Conservation (phyloP, 2,113 vertebrate genomes). For the Eleginops maclovinus region DNA sequence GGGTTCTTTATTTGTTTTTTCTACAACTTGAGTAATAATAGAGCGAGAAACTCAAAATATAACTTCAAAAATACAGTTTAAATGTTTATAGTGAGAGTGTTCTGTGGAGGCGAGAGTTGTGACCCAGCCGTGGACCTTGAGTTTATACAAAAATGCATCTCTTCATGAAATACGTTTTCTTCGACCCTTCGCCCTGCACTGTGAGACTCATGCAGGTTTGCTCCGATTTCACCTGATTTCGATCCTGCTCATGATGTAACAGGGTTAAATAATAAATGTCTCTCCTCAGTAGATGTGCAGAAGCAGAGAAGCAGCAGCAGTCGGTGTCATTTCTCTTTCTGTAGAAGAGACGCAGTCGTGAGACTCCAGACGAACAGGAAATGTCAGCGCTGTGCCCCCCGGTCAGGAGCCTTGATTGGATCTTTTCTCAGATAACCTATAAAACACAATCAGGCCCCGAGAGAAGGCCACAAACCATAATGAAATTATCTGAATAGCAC, state of each 20-base stretch:
- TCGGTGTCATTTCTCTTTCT: slow-evolving; percentile 1
- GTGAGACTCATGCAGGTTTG: background rate
- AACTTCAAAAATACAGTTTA: no score
- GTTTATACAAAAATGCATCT: no score
- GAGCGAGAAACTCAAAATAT: no score
- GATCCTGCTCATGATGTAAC: slow-evolving; percentile 2
- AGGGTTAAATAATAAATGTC: slow-evolving; percentile 28
- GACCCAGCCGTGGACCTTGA: background rate
- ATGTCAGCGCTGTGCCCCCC: slow-evolving; percentile 57
- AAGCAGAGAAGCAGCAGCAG: slow-evolving; percentile 18
- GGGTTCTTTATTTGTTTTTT: background rate
- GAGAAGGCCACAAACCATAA: slow-evolving; percentile 46
- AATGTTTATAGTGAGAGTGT: background rate
- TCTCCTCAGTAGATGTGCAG: slow-evolving; percentile 9
- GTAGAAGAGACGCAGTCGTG: no score
- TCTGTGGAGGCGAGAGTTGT: background rate
- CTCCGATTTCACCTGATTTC: background rate
- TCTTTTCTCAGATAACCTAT: slow-evolving; percentile 60
- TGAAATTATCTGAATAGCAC: slow-evolving; percentile 48
- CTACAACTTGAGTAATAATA: background rate
- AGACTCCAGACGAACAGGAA: slow-evolving; percentile 59
- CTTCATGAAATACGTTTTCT: no score
- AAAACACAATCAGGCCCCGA: slow-evolving; percentile 49
- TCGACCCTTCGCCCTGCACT: background rate
- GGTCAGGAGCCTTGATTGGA: slow-evolving; percentile 66